Evolutionary conservation across 2,113 vertebrate species (phyloP).

Genomic region (Heterotilapia buettikoferi): DNA sequence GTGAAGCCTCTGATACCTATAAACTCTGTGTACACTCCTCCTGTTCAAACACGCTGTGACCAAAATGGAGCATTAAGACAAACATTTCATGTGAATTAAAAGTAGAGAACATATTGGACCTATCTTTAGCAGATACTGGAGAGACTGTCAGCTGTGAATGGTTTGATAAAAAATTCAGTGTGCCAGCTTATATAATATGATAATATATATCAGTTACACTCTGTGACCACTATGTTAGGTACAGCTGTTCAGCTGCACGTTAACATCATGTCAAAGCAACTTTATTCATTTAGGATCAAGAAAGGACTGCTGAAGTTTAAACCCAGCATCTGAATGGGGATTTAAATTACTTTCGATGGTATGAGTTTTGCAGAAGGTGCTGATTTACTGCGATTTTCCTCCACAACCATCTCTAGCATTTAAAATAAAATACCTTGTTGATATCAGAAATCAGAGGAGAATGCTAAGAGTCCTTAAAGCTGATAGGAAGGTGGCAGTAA

Average conservation of each 20-base stretch:
- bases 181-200: not conserved
- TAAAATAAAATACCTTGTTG: not conserved
- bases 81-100: not conserved
- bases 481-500: fast-evolving
- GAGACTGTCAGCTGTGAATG: not conserved
- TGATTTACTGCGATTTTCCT: not conserved
- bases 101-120: not conserved
- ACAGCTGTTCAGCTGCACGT: not conserved
- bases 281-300: not conserved
- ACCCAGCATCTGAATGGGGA: not conserved
- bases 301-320: not conserved
- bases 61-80: not conserved
- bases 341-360: fast-evolving
- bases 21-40: not conserved
- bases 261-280: not conserved
- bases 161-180: not conserved
- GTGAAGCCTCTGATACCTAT: not conserved
- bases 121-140: not conserved
- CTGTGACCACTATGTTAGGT: not conserved
- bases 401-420: not conserved
- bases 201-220: not conserved
- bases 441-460: not conserved
- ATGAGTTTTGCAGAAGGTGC: not conserved
- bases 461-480: not conserved
- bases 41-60: fast-evolving